Base-by-base conservation (phyloP, 2,113 vertebrate genomes). In the Talpa occidentalis region DNA sequence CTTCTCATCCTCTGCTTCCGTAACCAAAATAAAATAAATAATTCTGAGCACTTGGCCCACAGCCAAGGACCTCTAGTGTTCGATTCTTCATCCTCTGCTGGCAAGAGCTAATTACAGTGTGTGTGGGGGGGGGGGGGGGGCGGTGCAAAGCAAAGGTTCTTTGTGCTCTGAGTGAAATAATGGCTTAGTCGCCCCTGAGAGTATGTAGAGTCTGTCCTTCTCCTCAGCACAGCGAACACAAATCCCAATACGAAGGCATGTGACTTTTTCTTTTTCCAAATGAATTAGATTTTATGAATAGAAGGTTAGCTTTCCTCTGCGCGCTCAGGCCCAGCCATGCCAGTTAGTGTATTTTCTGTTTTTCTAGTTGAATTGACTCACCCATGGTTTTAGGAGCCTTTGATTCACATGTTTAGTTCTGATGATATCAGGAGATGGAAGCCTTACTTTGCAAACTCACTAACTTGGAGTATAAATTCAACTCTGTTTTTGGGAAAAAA, bases 241-340 rank as follows among this genome's bases (percentile, higher is more conserved):
- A 88, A 79, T 52, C 94, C 73, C 91, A 82, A 47, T 32, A 37
- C 82, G 64, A 21, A 10, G 62, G 52, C 94, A 88, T 79, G 93
- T 94, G 89, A 88, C 74, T 94, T 90, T 78, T 66, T 72, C 77
- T 84, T 78, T 66, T 85, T 88, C 72, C 82, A 92, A 88, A 81
- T 97, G 93, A 95, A 93, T 90, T 88, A 69, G 83, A 94, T 70
- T 94, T 95, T 76, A 90, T 85, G 93, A 95, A 88, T 92, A 81
- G 91, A 80, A 78, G 24, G 26, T 59, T 9, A 78, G 76, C 35
- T 77, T 81, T 69, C 78, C 60, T 91, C 73, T 10, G 10, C 69
- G 52, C 6, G 1, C 69, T 74, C 87, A 28, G 49, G 47, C 64
- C 26, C 62, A 66, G 42, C 28, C 21, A 32, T 3, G 17, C 54